Percentiles rank a stretch among this genome's conserved stretches.
Evolutionary conservation across 2,888 invertebrate species (phyloP).

Genomic region (Antheraea assamensis): DNA sequence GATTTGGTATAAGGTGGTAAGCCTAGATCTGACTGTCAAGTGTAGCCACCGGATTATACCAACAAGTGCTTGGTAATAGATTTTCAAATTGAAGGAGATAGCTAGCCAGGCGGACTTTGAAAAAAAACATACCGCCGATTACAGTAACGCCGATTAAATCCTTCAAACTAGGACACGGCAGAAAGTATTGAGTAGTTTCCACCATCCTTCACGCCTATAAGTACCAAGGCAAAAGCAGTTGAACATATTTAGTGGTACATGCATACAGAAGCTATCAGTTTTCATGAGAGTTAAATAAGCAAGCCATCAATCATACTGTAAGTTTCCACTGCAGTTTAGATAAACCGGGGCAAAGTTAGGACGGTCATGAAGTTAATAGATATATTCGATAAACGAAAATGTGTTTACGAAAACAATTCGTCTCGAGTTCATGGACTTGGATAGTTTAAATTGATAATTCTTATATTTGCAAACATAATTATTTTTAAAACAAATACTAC

Average conservation of each 20-base stretch:
- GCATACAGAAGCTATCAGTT: background rate
- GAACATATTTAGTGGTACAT: background rate
- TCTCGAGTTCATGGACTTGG: background rate
- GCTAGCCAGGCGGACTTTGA: too few relatives aligned
- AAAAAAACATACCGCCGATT: too few relatives aligned
- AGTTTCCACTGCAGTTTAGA: background rate
- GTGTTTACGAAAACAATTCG: background rate
- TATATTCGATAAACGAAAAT: background rate
- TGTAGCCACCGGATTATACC: too few relatives aligned
- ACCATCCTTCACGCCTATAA: too few relatives aligned
- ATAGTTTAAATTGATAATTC: slow-evolving; percentile 3
- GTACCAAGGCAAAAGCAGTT: background rate
- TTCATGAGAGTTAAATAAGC: background rate
- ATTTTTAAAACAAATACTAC: background rate
- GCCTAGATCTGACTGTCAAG: too few relatives aligned
- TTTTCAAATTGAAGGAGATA: too few relatives aligned
- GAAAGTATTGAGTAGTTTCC: too few relatives aligned
- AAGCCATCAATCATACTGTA: background rate
- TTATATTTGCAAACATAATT: background rate
- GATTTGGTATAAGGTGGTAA: too few relatives aligned
- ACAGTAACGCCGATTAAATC: too few relatives aligned
- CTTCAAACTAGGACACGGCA: too few relatives aligned
- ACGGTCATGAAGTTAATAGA: background rate
- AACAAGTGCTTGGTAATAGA: too few relatives aligned
- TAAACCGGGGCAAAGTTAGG: background rate